These are phyloP conservation scores for Actenoides lindsayi DNA, from an alignment of 2,113 vertebrate species.

Conservation along the genomic window DNA sequence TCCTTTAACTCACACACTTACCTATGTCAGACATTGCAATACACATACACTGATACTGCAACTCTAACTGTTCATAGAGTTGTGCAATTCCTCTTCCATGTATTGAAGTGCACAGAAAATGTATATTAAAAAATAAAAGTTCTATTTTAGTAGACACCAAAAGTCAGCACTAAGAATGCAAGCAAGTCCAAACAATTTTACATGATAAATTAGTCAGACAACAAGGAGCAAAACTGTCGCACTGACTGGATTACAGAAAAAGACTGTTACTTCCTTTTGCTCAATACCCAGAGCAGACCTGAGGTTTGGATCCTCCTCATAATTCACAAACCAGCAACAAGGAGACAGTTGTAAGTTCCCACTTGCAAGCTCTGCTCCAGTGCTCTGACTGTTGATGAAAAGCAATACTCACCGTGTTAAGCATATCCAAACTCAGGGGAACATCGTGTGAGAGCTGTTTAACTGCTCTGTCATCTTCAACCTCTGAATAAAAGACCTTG, in stretches of 20 bases:
- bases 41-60: neutral
- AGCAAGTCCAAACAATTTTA: neutral
- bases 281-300: neutral
- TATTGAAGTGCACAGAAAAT: neutral
- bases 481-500: conserved; percentile 91
- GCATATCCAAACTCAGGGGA: conserved; percentile 80
- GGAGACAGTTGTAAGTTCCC: neutral
- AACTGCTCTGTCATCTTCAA: conserved; percentile 73
- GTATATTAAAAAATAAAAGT: neutral
- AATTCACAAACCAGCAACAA: neutral
- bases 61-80: neutral
- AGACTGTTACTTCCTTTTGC: neutral
- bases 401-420: conserved; percentile 81
- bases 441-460: conserved; percentile 76
- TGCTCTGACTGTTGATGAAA: neutral
- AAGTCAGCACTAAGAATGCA: neutral
- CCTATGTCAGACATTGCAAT: neutral
- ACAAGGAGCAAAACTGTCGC: neutral
- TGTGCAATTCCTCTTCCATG: fast-evolving
- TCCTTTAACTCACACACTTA: neutral
- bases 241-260: neutral
- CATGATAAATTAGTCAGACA: neutral
- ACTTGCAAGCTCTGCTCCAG: neutral
- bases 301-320: neutral
- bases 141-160: neutral